These are phyloP conservation scores for Altica lythri DNA, from an alignment of 2,888 invertebrate genomes.

Conservation along the genomic window DNA sequence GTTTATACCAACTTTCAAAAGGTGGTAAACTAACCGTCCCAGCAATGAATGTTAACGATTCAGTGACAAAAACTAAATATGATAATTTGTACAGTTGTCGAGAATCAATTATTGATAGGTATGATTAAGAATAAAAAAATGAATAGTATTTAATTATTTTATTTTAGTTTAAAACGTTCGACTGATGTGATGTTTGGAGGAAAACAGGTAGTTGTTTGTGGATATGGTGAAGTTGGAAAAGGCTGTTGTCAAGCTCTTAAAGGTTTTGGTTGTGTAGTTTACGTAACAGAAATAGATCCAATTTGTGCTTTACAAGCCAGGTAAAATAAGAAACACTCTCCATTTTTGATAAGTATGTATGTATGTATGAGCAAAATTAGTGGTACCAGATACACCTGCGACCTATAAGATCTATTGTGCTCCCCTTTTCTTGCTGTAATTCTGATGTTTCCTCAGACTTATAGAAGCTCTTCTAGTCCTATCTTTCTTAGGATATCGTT, in stretches of 20 bases:
- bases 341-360: slow-evolving; percentile 24
- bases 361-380: too few species aligned
- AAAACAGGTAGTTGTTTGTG: slow-evolving; percentile 94
- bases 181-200: slow-evolving; percentile 98
- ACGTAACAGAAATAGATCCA: slow-evolving; percentile 94
- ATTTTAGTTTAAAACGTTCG: slow-evolving; percentile 71
- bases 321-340: slow-evolving; percentile 59
- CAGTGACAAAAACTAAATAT: slow-evolving; percentile 97
- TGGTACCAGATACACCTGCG: too few species aligned
- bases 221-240: slow-evolving; percentile 97
- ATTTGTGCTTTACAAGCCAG: slow-evolving; percentile 96
- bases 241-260: slow-evolving; percentile 95
- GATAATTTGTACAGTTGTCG: slow-evolving; percentile 96
- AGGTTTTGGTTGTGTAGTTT: slow-evolving; percentile 91
- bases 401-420: too few species aligned
- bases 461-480: too few species aligned
- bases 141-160: not conserved
- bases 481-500: too few species aligned
- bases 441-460: too few species aligned
- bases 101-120: slow-evolving; percentile 87
- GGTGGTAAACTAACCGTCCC: slow-evolving; percentile 92
- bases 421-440: too few species aligned
- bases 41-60: slow-evolving; percentile 98
- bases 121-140: too few species aligned
- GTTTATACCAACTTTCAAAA: slow-evolving; percentile 93